These are phyloP conservation scores for Gymnosoma rotundatum DNA, from an alignment of 2,888 invertebrate species.

Conservation along the genomic window DNA sequence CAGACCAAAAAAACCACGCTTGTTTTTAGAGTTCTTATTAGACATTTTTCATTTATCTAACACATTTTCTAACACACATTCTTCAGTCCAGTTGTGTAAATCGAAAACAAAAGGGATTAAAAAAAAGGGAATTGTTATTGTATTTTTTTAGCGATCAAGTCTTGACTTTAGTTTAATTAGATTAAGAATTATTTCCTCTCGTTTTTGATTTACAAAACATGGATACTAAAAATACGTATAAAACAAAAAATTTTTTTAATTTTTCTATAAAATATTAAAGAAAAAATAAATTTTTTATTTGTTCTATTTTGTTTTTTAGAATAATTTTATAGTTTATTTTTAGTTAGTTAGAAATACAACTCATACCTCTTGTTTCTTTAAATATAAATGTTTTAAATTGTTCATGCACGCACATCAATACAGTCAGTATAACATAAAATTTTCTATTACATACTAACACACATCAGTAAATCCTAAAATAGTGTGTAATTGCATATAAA, in stretches of 20 bases:
- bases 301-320: slow-evolving; percentile 4
- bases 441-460: neutral
- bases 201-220: no score
- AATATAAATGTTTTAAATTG: slow-evolving; percentile 10
- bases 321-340: slow-evolving; percentile 37
- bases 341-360: slow-evolving; percentile 44
- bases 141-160: neutral
- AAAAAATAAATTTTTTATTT: neutral
- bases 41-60: slow-evolving; percentile 14
- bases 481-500: neutral
- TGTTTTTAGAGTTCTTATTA: slow-evolving; percentile 1
- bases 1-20: slow-evolving; percentile 49
- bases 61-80: slow-evolving; percentile 4
- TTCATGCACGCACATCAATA: slow-evolving; percentile 39
- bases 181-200: neutral
- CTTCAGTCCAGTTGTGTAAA: neutral
- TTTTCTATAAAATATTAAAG: neutral
- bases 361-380: slow-evolving; percentile 42
- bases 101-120: neutral
- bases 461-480: neutral
- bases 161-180: neutral
- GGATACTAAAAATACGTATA: neutral
- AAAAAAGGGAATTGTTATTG: neutral
- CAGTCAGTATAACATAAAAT: no score
- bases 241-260: no score